A percentile compares a stretch with the other conserved stretches of the same genome.
Evolutionary conservation across 2,113 vertebrate species (phyloP).

Genomic region (Cyprinodon tularosa): DNA sequence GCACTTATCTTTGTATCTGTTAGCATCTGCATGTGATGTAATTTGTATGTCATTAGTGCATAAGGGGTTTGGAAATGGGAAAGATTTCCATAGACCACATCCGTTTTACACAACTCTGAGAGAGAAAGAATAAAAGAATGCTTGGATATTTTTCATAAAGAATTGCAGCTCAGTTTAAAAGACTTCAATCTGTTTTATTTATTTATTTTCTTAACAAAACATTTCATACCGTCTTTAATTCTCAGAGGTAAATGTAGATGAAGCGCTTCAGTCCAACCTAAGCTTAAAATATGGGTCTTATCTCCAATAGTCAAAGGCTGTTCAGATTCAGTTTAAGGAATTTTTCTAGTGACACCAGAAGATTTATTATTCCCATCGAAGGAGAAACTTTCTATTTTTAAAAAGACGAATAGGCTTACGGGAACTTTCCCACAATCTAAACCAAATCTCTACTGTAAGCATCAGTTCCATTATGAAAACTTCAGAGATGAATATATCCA

Average conservation of each 20-base stretch:
- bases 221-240: slow-evolving; percentile 30
- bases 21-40: no score
- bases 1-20: no score
- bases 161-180: slow-evolving; percentile 17
- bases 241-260: background rate
- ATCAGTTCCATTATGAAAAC: slow-evolving; percentile 14
- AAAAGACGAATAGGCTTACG: background rate
- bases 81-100: no score
- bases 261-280: background rate
- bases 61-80: no score
- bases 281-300: slow-evolving; percentile 5
- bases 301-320: background rate
- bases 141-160: slow-evolving; percentile 10
- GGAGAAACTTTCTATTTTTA: slow-evolving; percentile 9
- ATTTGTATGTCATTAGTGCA: no score
- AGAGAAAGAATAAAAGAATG: no score
- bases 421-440: slow-evolving; percentile 34
- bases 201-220: slow-evolving; percentile 18
- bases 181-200: slow-evolving; percentile 42
- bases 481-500: background rate
- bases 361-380: background rate
- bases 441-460: slow-evolving; percentile 22
- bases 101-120: no score
- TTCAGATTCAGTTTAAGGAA: slow-evolving; percentile 1
- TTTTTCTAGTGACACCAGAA: background rate